Evolutionary conservation across 2,888 invertebrate species (phyloP).

Genomic region (Lysandra coridon): DNA sequence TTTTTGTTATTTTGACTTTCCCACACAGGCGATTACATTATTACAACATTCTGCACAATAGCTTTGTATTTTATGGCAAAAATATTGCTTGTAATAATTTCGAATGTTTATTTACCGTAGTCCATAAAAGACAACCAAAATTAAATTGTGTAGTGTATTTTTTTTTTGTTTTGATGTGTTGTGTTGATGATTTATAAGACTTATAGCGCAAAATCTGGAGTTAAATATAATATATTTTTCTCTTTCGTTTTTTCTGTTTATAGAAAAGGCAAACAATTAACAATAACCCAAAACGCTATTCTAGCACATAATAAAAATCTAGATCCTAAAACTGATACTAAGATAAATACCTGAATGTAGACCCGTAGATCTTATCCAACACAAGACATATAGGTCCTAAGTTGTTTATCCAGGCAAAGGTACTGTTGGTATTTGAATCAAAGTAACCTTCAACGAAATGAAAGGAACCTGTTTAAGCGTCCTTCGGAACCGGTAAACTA

Average conservation of each 20-base stretch:
- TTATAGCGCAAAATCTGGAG: too few relatives aligned
- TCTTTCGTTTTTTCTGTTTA: too few relatives aligned
- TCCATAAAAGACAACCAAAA: neutral
- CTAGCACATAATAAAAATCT: neutral
- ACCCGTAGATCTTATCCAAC: neutral
- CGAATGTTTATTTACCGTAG: neutral
- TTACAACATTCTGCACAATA: neutral
- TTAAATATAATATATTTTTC: too few relatives aligned
- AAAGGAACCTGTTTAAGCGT: slow-evolving; percentile 52
- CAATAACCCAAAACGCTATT: neutral
- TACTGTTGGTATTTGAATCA: slow-evolving; percentile 40
- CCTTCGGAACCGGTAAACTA: slow-evolving; percentile 57
- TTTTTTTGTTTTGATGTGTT: too few relatives aligned
- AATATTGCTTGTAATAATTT: neutral
- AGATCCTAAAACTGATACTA: neutral
- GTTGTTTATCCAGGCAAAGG: slow-evolving; percentile 12
- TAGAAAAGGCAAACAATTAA: too few relatives aligned
- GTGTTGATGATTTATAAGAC: too few relatives aligned
- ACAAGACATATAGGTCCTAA: slow-evolving; percentile 6
- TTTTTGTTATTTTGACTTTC: slow-evolving; percentile 10
- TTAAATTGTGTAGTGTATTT: neutral
- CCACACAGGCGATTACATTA: neutral
- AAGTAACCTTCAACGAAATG: slow-evolving; percentile 33
- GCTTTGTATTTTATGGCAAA: neutral
- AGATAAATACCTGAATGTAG: neutral